Conservation (phyloP, 2,113 vertebrate genomes). For the Xerus inauris region DNA sequence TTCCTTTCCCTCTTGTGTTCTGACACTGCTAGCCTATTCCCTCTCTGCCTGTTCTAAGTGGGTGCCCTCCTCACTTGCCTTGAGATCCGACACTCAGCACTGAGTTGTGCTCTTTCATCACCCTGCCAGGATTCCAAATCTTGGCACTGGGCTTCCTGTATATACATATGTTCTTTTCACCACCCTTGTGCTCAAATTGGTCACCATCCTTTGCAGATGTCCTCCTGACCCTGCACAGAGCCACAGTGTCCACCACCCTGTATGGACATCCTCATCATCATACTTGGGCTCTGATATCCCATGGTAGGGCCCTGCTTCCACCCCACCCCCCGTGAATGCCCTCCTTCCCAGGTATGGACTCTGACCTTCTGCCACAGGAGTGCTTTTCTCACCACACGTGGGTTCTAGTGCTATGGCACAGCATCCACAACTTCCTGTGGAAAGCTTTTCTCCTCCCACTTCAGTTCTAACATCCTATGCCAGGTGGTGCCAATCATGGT, state of each 20-base stretch:
- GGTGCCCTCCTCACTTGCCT: background rate
- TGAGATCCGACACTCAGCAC: background rate
- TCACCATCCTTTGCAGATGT: background rate
- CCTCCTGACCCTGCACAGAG: background rate
- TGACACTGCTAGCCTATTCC: background rate
- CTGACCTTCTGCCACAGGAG: background rate
- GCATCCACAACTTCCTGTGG: accelerated
- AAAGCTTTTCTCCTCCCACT: background rate
- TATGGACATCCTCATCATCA: background rate
- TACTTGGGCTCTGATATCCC: background rate
- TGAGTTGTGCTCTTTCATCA: background rate
- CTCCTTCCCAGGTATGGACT: background rate
- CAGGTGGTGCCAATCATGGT: background rate
- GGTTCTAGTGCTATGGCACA: background rate
- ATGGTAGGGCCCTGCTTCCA: no score
- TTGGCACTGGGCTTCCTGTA: background rate
- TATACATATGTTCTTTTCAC: background rate
- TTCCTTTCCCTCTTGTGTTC: background rate
- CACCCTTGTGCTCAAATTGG: background rate
- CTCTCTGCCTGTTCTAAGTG: background rate
- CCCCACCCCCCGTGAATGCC: accelerated
- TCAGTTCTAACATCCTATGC: background rate
- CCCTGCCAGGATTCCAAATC: background rate
- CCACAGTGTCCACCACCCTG: background rate
- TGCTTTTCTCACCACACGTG: background rate